Conservation (phyloP, 1,140 invertebrate genomes). For the Planococcus citri region DNA sequence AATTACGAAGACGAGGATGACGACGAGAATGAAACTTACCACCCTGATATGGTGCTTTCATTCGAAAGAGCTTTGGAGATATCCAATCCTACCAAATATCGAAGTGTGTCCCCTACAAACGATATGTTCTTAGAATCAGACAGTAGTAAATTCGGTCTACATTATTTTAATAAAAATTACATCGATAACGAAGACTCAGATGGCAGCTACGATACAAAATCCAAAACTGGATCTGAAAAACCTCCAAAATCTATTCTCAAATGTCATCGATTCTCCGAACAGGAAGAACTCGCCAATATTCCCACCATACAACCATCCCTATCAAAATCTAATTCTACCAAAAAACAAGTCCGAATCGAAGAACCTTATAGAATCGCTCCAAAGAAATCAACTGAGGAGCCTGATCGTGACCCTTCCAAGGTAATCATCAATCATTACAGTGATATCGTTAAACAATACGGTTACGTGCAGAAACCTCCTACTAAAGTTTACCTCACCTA, state of each 20-base stretch:
- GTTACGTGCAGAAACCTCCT: conserved; percentile 37
- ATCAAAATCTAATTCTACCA: neutral
- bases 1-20: neutral
- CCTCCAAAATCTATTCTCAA: neutral
- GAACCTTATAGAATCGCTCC: conserved; percentile 24
- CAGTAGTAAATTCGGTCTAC: neutral
- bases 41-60: neutral
- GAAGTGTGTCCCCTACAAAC: neutral
- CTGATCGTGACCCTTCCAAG: conserved; percentile 34
- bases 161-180: neutral
- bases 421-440: conserved; percentile 66
- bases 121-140: neutral
- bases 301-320: neutral
- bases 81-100: conserved; percentile 1
- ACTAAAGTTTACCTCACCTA: conserved; percentile 45
- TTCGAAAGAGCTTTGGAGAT: neutral
- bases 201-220: neutral
- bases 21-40: conserved; percentile 4
- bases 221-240: neutral
- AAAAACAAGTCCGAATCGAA: conserved; percentile 29
- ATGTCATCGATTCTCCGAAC: neutral
- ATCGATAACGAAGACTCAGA: neutral
- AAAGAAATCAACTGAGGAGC: neutral
- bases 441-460: conserved; percentile 58
- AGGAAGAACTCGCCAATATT: neutral